Evolutionary conservation across 23 tunicate species (phyloP).

Genomic region (Phallusia fumigata): DNA sequence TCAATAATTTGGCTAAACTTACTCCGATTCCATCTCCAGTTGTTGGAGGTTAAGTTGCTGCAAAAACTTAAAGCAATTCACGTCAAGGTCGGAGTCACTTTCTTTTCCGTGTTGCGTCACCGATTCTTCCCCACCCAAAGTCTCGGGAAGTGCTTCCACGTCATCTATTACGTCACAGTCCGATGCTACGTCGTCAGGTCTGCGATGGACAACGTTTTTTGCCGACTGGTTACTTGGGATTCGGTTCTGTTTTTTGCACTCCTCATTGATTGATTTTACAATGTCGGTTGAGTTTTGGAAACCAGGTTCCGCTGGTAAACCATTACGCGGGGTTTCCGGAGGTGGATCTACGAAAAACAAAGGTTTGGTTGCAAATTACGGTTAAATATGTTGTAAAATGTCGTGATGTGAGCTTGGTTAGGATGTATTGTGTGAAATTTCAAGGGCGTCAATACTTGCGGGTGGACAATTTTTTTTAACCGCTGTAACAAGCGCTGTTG

Average conservation of each 20-base stretch:
- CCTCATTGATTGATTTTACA: background rate
- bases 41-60: constrained; percentile 54
- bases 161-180: background rate
- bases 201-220: background rate
- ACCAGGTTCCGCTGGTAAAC: background rate
- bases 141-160: no score
- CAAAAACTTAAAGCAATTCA: constrained; percentile 58
- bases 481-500: no score
- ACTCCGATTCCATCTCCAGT: constrained; percentile 74
- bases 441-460: no score
- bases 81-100: constrained; percentile 21
- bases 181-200: background rate
- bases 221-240: background rate
- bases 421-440: no score
- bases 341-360: background rate
- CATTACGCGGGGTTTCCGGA: background rate
- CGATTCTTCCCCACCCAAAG: background rate
- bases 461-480: no score
- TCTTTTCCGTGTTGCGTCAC: background rate
- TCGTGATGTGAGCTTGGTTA: no score
- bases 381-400: no score
- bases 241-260: background rate
- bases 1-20: constrained; percentile 7
- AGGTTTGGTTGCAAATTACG: no score
- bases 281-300: constrained; percentile 1